Evolutionary conservation across 2,888 invertebrate species (phyloP), one percentile per base, ranked within the genome.

Genomic region (Apamea sordens): DNA sequence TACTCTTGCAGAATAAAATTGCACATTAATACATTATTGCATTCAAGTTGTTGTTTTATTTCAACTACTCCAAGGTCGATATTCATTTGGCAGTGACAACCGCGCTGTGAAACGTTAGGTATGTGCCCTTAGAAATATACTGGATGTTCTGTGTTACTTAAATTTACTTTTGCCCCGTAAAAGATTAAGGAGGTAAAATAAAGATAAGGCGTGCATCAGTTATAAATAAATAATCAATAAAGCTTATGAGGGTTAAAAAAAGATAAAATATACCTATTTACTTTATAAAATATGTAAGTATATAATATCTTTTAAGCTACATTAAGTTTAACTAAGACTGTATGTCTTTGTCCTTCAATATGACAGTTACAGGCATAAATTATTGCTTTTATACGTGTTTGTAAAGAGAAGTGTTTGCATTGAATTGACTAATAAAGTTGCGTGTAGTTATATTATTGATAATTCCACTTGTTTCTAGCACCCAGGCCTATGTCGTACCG

Each of bases 391-490:
- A n/a, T 28, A 24, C 28, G 70, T 10, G 15, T 28, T 15, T 32
- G 18, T n/a, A 1, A 32, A 24, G 11, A n/a, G 0, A 47, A 21
- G 7, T n/a, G 2, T 44, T 32, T 56, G 77, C 32, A 76, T 47
- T 21, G n/a, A 68, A 41, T 67, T 41, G 8, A 41, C 18, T 36
- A 44, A 41, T 67, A 61, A 24, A 41, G 47, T 47, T 63, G 36
- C 64, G n/a, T 77, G 6, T 10, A 11, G 28, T 64, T 59, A n/a
- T 70, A 71, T 63, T 70, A 28, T 18, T 50, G 61, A 77, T 32
- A 67, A 72, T 70, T 88, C 85, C 85, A 88, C 83, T 83, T 86
- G 71, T 88, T 87, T 86, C 85, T 88, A 76, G 86, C 77, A 85
- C 85, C 85, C 85, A 50, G 28, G 63, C 69, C n/a, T 61, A 75